Evolutionary conservation across 2,888 invertebrate genomes (phyloP).

Genomic region (Drosophila nigricruria): DNA sequence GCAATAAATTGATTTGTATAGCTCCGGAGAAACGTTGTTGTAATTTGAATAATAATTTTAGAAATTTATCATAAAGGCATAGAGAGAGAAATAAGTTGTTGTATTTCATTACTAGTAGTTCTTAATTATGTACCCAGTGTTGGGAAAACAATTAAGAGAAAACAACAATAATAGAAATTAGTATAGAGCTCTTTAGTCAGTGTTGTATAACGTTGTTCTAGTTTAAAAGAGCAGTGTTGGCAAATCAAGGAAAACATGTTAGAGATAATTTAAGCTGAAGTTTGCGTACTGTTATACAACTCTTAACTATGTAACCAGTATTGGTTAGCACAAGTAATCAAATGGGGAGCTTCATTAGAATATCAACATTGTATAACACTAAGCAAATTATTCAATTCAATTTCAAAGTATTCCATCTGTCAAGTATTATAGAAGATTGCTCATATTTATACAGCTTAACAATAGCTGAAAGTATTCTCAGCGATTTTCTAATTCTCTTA

Average conservation of each 20-base stretch:
- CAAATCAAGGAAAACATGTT: neutral
- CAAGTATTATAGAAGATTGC: neutral
- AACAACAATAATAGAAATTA: neutral
- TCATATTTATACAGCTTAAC: neutral
- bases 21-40: too few relatives aligned
- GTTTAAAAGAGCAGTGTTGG: neutral
- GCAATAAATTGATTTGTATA: neutral
- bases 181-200: neutral
- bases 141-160: neutral
- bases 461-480: neutral
- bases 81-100: too few relatives aligned
- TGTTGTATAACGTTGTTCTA: neutral
- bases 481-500: too few relatives aligned
- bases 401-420: neutral
- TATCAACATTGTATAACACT: too few relatives aligned
- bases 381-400: too few relatives aligned
- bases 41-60: neutral
- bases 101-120: too few relatives aligned
- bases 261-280: too few relatives aligned
- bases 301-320: neutral
- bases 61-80: neutral
- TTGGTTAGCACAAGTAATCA: neutral
- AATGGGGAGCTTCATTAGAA: too few relatives aligned
- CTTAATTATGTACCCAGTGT: neutral
- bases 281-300: too few relatives aligned